Evolutionary conservation across 2,888 invertebrate species (phyloP).

Genomic region (Hyles lineata): DNA sequence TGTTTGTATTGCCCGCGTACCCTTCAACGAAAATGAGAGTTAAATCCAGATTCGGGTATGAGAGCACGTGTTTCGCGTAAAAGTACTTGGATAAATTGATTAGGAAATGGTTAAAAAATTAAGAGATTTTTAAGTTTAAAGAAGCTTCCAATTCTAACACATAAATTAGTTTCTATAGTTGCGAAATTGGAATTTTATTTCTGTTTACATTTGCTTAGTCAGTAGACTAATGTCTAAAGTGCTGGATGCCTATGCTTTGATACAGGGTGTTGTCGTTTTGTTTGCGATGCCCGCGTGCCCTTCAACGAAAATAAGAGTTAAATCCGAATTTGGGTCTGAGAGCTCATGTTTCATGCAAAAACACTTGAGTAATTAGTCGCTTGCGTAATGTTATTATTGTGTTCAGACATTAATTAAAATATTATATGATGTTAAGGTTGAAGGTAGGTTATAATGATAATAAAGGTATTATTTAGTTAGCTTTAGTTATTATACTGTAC

Average conservation of each 20-base stretch:
- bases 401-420: neutral
- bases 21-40: constrained; percentile 41
- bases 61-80: no score
- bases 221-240: neutral
- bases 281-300: constrained; percentile 38
- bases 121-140: no score
- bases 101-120: no score
- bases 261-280: constrained; percentile 43
- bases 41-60: constrained; percentile 35
- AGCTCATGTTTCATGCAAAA: neutral
- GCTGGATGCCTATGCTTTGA: constrained; percentile 29
- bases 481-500: no score
- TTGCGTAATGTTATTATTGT: neutral
- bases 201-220: no score
- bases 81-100: neutral
- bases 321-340: constrained; percentile 31
- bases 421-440: neutral
- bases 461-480: no score
- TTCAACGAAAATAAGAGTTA: constrained; percentile 41
- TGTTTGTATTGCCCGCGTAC: constrained; percentile 39
- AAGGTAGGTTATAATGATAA: no score
- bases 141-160: no score
- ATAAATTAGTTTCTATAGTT: no score
- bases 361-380: neutral
- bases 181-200: no score